Conservation (phyloP, 2,797 vertebrate genomes). For the Lophius americanus region DNA sequence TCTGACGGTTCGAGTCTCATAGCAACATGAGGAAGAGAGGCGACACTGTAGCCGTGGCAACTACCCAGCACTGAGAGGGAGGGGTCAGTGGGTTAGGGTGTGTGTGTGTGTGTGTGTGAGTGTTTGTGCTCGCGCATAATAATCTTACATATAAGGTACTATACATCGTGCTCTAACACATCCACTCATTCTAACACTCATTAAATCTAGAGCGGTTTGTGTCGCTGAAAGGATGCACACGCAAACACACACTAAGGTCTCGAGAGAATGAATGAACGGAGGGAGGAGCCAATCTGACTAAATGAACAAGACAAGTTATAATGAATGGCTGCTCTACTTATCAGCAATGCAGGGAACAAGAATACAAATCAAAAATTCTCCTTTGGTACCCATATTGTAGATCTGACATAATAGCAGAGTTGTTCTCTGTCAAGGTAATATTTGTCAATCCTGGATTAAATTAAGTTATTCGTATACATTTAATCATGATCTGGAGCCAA, state of each 20-base stretch:
- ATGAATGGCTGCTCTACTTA: conserved; percentile 61
- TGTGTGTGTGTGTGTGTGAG: conserved; percentile 18
- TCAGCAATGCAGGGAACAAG: conserved; percentile 26
- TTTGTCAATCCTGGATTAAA: conserved; percentile 26
- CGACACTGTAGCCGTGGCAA: conserved; percentile 79
- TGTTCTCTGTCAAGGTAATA: conserved; percentile 13
- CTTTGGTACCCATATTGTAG: conserved; percentile 14
- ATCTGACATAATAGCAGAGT: conserved; percentile 21
- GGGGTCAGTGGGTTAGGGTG: conserved; percentile 50
- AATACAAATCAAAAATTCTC: conserved; percentile 24
- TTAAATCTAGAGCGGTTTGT: conserved; percentile 23
- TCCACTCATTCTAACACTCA: conserved; percentile 35
- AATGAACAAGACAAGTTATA: conserved; percentile 58
- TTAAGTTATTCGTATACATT: conserved; percentile 41
- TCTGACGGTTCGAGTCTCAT: conserved; percentile 77
- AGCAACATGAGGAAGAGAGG: conserved; percentile 79
- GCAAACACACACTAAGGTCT: conserved; percentile 65
- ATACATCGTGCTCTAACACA: conserved; percentile 27
- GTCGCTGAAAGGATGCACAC: conserved; percentile 24
- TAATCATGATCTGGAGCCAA: conserved; percentile 40
- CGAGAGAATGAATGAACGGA: conserved; percentile 65
- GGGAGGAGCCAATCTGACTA: conserved; percentile 53
- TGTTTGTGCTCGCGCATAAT: conserved; percentile 5
- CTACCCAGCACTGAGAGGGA: conserved; percentile 73
- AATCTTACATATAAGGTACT: conserved; percentile 41